A percentile compares a stretch with the other conserved stretches of the same genome.
Conservation (phyloP, 2,888 invertebrate genomes). For the Yponomeuta sedellus region DNA sequence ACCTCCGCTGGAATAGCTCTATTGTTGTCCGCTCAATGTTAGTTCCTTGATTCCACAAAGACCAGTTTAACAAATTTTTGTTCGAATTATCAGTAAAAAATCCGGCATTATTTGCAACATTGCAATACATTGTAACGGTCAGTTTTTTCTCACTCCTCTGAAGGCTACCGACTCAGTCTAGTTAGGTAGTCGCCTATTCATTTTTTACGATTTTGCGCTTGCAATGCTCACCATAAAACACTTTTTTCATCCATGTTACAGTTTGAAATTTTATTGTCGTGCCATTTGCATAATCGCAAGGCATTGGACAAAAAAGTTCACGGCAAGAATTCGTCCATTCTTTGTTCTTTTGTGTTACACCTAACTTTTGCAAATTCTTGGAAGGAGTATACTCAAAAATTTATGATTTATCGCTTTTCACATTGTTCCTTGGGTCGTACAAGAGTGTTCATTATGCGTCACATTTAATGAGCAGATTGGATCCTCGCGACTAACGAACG, state of each 20-base stretch:
- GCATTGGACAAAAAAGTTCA: constrained; percentile 52
- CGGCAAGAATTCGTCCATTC: constrained; percentile 32
- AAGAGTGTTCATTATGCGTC: constrained; percentile 51
- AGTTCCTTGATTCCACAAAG: constrained; percentile 7
- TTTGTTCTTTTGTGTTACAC: constrained; percentile 58
- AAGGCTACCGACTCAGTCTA: constrained; percentile 46
- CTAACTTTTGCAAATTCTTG: constrained; percentile 49
- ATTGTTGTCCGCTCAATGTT: background rate
- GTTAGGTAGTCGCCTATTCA: constrained; percentile 52
- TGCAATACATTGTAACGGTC: constrained; percentile 29
- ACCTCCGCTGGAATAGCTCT: constrained; percentile 27
- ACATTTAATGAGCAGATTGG: constrained; percentile 47
- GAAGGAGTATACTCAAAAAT: constrained; percentile 59
- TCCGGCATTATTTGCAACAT: constrained; percentile 1
- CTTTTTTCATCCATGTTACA: constrained; percentile 58
- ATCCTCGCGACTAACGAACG: constrained; percentile 44
- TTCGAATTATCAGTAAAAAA: constrained; percentile 9
- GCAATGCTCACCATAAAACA: constrained; percentile 57
- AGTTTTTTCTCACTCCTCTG: constrained; percentile 31
- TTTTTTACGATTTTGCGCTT: constrained; percentile 54
- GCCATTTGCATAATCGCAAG: constrained; percentile 71
- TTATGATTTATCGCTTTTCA: constrained; percentile 61
- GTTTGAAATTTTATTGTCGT: constrained; percentile 64
- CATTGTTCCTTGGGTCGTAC: constrained; percentile 47
- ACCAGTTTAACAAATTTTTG: background rate